Base-by-base conservation (phyloP, 2,797 vertebrate species). In the Morus bassanus region DNA sequence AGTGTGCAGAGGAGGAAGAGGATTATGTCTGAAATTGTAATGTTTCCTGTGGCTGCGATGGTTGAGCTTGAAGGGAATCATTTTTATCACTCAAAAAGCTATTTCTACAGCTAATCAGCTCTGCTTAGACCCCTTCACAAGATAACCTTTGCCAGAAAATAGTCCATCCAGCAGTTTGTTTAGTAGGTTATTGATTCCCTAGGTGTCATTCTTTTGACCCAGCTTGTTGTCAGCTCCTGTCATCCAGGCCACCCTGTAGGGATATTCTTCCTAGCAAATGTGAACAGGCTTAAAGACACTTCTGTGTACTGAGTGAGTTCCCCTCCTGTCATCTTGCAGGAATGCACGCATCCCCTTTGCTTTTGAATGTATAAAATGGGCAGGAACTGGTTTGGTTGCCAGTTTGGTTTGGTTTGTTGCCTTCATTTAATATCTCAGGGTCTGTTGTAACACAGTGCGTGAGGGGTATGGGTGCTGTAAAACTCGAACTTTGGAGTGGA, bases 61-160 rank as follows among this genome's bases (percentile, higher is more conserved):
- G 45, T 56, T 65, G 88, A 88, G 39, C 69, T 81, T 86, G 61
- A 85, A 91, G 30, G 19, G 31, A 85, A 53, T 70, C 0, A 21
- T 80, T 95, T 94, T 92, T 88, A 43, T 96, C 65, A 60, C 23
- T 83, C 48, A 77, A 53, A 91, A 95, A 91, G 88, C 79, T 76
- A 63, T 93, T 95, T 92, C 69, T 76, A 0, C 57, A 84, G 64
- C 51, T 94, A 68, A 85, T 81, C 87, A 84, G 28, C 77, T 96
- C 75, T 56, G 25, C 64, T 63, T 64, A 70, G 79, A 65, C 68
- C 46, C 25, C 35, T 83, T 95, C 65, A 64, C 33, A 46, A 63
- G 72, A 91, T 85, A 92, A 94, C 77, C 77, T 95, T 81, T 89
- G 46, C 28, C 53, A 75, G 59, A 83, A 92, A 85, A 68, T 28